A percentile compares a stretch with the other conserved stretches of the same genome.
phyloP scores from a whole-genome alignment of 2,797 vertebrate species.

The Sandelia bainsii region DNA sequence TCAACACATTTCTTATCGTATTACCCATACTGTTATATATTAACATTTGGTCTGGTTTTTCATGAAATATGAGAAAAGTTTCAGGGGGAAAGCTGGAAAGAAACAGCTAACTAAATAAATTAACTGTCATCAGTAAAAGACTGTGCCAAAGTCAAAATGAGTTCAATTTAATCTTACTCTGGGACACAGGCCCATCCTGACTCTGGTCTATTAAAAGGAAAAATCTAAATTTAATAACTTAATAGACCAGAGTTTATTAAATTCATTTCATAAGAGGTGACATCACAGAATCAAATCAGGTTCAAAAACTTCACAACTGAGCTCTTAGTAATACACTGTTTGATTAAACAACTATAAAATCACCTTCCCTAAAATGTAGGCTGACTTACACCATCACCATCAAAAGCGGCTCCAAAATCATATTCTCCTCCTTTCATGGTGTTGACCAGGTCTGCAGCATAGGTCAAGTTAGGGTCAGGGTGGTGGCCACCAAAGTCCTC shows the following conservation, averaged over 20 bases:
- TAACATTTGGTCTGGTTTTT: not conserved
- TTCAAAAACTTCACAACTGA: conserved; percentile 11
- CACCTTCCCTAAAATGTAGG: not conserved
- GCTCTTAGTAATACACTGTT: not conserved
- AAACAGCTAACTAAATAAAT: conserved; percentile 20
- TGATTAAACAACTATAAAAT: conserved; percentile 12
- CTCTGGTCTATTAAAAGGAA: conserved; percentile 10
- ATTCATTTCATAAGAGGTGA: conserved; percentile 29
- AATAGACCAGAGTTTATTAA: conserved; percentile 25
- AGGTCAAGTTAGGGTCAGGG: conserved; percentile 98
- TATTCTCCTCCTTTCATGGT: conserved; percentile 96
- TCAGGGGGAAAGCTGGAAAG: not conserved
- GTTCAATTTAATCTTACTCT: not conserved
- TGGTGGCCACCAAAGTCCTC: conserved; percentile 99
- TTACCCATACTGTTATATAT: not conserved
- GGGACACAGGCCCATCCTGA: not conserved
- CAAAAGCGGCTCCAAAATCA: conserved; percentile 97
- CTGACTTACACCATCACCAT: conserved; percentile 93
- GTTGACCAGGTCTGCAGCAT: conserved; percentile 94
- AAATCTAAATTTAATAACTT: not conserved
- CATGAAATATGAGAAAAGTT: conserved; percentile 1
- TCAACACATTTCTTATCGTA: not conserved
- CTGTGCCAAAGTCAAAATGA: conserved; percentile 13
- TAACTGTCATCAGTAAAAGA: conserved; percentile 17
- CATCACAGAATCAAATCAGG: conserved; percentile 23